A percentile compares a stretch with the other conserved stretches of the same genome.
These are phyloP conservation scores for Entomobrya multifasciata DNA, from an alignment of 2,888 invertebrate species.

Conservation along the genomic window DNA sequence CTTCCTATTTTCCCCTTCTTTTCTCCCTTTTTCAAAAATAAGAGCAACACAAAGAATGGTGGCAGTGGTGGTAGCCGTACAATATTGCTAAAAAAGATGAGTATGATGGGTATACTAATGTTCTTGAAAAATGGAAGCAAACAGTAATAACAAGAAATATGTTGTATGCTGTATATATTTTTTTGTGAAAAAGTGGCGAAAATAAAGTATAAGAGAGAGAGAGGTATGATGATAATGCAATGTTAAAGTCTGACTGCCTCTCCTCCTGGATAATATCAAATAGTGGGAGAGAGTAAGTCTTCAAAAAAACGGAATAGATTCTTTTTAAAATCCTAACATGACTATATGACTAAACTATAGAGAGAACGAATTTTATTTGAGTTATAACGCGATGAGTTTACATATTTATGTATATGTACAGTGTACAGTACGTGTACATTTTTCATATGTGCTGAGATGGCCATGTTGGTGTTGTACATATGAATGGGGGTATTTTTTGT, in stretches of 20 bases:
- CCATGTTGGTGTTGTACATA: not conserved
- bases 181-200: conserved; percentile 4
- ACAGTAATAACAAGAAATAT: conserved; percentile 5
- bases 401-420: conserved; percentile 3
- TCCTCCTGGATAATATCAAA: conserved; percentile 6
- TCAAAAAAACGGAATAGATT: conserved; percentile 15
- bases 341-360: conserved; percentile 1
- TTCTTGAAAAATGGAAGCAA: conserved; percentile 32
- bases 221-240: too few species aligned
- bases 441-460: conserved; percentile 7
- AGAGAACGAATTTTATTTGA: not conserved
- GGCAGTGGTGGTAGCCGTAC: too few species aligned
- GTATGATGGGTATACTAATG: conserved; percentile 12
- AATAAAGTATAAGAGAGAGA: too few species aligned
- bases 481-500: not conserved
- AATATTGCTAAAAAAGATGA: conserved; percentile 18
- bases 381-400: not conserved
- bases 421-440: too few species aligned
- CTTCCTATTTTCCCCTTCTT: conserved; percentile 11
- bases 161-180: not conserved
- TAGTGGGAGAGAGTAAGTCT: conserved; percentile 18
- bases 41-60: too few species aligned
- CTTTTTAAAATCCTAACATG: not conserved
- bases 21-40: not conserved
- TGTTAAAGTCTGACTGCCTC: too few species aligned